These are phyloP conservation scores for Coregonus suidteri DNA, from an alignment of 2,797 vertebrate species.

Conservation along the genomic window DNA sequence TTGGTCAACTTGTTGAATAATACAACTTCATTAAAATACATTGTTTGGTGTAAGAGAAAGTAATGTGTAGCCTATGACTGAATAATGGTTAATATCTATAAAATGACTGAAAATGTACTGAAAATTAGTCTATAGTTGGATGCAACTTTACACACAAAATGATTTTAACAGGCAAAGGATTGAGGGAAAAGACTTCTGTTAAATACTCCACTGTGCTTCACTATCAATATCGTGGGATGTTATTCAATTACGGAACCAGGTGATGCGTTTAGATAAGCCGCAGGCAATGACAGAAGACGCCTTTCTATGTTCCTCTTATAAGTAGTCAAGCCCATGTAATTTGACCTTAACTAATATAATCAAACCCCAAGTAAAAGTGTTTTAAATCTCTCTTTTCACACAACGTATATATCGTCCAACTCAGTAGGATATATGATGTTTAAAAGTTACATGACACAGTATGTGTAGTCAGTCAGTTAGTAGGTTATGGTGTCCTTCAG, in stretches of 20 bases:
- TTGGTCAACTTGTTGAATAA: constrained; percentile 17
- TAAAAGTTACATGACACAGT: constrained; percentile 13
- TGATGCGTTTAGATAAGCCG: constrained; percentile 43
- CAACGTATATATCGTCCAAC: constrained; percentile 23
- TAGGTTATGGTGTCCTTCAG: constrained; percentile 66
- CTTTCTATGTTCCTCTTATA: constrained; percentile 18
- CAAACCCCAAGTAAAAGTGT: constrained; percentile 25
- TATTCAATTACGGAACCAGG: constrained; percentile 48
- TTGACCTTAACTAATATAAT: constrained; percentile 37
- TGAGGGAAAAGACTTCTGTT: constrained; percentile 20
- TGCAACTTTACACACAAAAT: constrained; percentile 8
- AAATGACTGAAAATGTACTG: background rate
- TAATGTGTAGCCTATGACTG: background rate
- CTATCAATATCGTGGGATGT: constrained; percentile 38
- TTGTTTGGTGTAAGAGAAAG: no score
- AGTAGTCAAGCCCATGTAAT: constrained; percentile 32
- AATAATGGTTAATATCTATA: background rate
- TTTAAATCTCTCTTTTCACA: constrained; percentile 32
- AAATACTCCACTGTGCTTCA: constrained; percentile 28
- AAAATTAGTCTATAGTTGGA: background rate
- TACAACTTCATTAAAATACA: background rate
- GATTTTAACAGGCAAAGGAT: constrained; percentile 22
- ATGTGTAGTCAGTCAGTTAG: constrained; percentile 27
- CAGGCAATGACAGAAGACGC: constrained; percentile 41
- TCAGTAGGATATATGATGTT: constrained; percentile 15